Base-by-base conservation (phyloP, 2,113 vertebrate genomes). In the Sturnira hondurensis region DNA sequence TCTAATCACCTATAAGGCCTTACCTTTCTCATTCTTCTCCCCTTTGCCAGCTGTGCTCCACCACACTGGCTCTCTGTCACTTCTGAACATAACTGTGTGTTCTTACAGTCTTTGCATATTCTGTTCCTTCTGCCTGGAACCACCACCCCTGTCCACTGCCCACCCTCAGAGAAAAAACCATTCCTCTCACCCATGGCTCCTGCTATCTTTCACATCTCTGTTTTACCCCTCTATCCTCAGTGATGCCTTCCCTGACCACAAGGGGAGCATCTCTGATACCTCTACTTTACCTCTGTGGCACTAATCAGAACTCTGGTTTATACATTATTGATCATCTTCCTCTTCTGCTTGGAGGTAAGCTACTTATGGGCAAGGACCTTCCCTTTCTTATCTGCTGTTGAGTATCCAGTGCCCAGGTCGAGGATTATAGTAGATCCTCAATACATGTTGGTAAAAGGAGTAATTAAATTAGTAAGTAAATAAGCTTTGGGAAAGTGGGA, bases 261-360 rank as follows among this genome's bases (percentile, higher is more conserved):
- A 50, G 7, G 7, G 12, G 3, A 43, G 5, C 12, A 5, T n/a
- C 28, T 47, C 56, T 13, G 15, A 15, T 4, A 28, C 43, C 43
- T 56, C 7, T 22, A 2, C 2, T 41, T 31, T 22, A 20, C 5
- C 65, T 50, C 41, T 28, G 1, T 24, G 38, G n/a, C 15, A 17
- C 33, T 28, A 14, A 33, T 6, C 31, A 14, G 14, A 78, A 36
- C 13, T 47, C 52, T 80, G 41, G 3, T 24, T 65, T 58, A 8
- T 28, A 22, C 2, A 1, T 19, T 76, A 2, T 52, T 0, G 2
- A 4, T 20, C 28, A 24, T 9, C 28, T 74, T 22, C 38, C 12
- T 83, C 38, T 41, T n/a, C 26, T 14, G 6, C 26, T 26, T 56
- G 52, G 16, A 4, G 43, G 68, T 11, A 9, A 28, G 45, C 6